phyloP scores from a whole-genome alignment of 1,140 invertebrate genomes.

The Tetragnatha versicolor region DNA sequence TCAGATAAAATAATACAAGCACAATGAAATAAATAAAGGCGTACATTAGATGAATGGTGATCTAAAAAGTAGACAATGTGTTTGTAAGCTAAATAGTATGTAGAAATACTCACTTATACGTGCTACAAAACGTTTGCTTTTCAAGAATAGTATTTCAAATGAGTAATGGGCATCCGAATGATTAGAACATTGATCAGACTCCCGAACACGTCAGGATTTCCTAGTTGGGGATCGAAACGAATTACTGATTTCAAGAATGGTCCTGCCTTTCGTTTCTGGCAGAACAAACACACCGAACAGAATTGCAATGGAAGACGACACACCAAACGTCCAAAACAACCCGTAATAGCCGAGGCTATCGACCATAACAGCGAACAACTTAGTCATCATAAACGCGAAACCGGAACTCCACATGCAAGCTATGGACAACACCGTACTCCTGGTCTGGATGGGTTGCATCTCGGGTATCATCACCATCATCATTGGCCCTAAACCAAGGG shows the following conservation, averaged over 20 bases:
- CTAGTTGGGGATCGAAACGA: too few relatives aligned
- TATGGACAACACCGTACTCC: slow-evolving; percentile 77
- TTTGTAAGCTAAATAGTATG: too few relatives aligned
- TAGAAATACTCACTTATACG: too few relatives aligned
- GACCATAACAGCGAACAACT: slow-evolving; percentile 68
- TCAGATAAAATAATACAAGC: too few relatives aligned
- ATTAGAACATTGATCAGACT: too few relatives aligned
- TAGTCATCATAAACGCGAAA: slow-evolving; percentile 8
- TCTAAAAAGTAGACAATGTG: too few relatives aligned
- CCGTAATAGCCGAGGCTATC: slow-evolving; percentile 73
- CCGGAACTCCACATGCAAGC: slow-evolving; percentile 69
- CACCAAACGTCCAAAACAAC: slow-evolving; percentile 83
- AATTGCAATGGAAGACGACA: slow-evolving; percentile 75
- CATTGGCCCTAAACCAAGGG: slow-evolving; percentile 78
- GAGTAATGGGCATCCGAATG: too few relatives aligned
- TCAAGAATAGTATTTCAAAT: too few relatives aligned
- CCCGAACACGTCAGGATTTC: too few relatives aligned
- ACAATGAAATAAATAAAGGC: too few relatives aligned
- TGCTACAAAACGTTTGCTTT: too few relatives aligned
- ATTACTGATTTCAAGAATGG: slow-evolving; percentile 91
- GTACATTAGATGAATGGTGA: too few relatives aligned
- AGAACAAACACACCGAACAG: slow-evolving; percentile 82
- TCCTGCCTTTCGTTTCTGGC: slow-evolving; percentile 89
- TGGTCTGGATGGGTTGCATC: slow-evolving; percentile 71
- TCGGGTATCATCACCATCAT: slow-evolving; percentile 81